phyloP scores from a whole-genome alignment of 2,888 invertebrate species.

The Thymelicus acteon region DNA sequence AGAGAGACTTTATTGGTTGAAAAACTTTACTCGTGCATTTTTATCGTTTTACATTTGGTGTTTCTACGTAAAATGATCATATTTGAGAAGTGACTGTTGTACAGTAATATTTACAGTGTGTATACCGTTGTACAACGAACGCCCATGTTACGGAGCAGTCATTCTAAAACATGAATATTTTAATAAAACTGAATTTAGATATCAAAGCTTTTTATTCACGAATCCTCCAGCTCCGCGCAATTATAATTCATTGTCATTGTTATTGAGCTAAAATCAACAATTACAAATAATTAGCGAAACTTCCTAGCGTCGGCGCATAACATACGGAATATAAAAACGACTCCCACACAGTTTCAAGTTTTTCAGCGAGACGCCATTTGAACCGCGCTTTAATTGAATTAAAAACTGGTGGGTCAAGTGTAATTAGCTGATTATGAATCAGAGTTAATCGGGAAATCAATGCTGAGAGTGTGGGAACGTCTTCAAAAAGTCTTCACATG shows the following conservation, averaged over 20 bases:
- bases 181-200: slow-evolving; percentile 79
- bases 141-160: slow-evolving; percentile 62
- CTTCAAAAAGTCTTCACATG: slow-evolving; percentile 83
- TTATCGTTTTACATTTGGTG: slow-evolving; percentile 72
- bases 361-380: slow-evolving; percentile 50
- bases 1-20: slow-evolving; percentile 56
- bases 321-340: slow-evolving; percentile 42
- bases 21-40: slow-evolving; percentile 64
- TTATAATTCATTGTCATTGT: slow-evolving; percentile 27
- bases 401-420: slow-evolving; percentile 66
- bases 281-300: slow-evolving; percentile 7
- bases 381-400: slow-evolving; percentile 65
- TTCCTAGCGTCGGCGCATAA: slow-evolving; percentile 11
- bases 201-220: slow-evolving; percentile 38
- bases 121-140: slow-evolving; percentile 42
- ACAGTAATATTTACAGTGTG: slow-evolving; percentile 50
- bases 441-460: slow-evolving; percentile 79
- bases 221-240: slow-evolving; percentile 11
- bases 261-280: slow-evolving; percentile 3
- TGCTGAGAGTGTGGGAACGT: slow-evolving; percentile 78
- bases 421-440: slow-evolving; percentile 81
- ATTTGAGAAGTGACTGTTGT: slow-evolving; percentile 59
- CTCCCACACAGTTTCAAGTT: slow-evolving; percentile 55
- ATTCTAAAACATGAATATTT: slow-evolving; percentile 77
- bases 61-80: slow-evolving; percentile 66